Evolutionary conservation across 2,113 vertebrate species (phyloP), one percentile per base, ranked within the genome.

Genomic region (Syrmaticus mikado): DNA sequence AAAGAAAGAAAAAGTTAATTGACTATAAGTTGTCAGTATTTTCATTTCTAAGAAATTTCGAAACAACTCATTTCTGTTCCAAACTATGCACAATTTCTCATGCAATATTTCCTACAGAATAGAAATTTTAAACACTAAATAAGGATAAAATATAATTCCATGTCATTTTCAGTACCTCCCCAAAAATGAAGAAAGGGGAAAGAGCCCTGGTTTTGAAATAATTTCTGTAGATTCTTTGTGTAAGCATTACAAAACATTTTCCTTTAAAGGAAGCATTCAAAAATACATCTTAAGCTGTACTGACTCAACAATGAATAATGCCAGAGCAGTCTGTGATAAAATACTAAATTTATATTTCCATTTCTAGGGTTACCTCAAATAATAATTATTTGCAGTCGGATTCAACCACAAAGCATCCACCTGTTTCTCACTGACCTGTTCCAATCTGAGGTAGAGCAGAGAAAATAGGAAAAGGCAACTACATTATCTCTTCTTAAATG

Each of bases 401-500:
- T 60, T 34, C 32, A 67, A 6, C 3, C 34, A 41, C 4, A 15
- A 43, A 92, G 11, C 21, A 86, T 30, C 10, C n/a, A 40, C 8
- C 28, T 60, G 13, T 28, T 85, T 83, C 10, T 61, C 3, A 1
- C 7, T 94, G 52, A 46, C 30, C 9, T 82, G 14, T 77, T 70
- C 15, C 36, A 53, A 13, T 1, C 3, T 12, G 80, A 87, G 8
- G 11, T 14, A 70, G 7, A 58, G 17, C 11, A n/a, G 10, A 77
- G 38, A 71, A 6, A 43, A 52, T 2, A 58, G 18, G 38, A 80
- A 76, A 66, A 74, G 28, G 30, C 12, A 68, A 58, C 17, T 9
- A 52, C 1, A 4, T 25, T 30, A 7, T 0, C 2, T 30, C 1
- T 13, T 71, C 75, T 84, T 25, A 34, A 18, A 41, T 0, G 1